Base-by-base conservation (phyloP, 2,888 invertebrate species). In the Bombylius major region DNA sequence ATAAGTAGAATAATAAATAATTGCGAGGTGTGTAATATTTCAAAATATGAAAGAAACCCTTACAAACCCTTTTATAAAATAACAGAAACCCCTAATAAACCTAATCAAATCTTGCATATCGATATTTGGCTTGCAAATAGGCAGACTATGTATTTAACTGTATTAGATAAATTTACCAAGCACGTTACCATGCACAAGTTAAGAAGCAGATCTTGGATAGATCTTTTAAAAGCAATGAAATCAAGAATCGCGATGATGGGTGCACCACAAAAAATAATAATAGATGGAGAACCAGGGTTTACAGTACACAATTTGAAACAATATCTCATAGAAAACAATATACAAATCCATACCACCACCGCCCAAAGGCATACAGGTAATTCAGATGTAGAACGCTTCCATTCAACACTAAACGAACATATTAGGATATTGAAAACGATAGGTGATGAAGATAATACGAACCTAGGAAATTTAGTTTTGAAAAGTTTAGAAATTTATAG, bases 1-100 rank as follows among this genome's bases (percentile, higher is more conserved):
- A 67, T 82, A 80, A 65, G 80, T 73, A 39, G 82, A 82, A 3
- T 36, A 8, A 8, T 36, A 36, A 36, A 36, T 36, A 36, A 23
- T 3, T 23, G 23, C 3, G 23, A 23, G 23, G 23, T 23, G 23
- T 23, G 23, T 23, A 23, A 51, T 36, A 36, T 9, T 8, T 6
- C 50, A 7, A 58, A 55, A 36, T 55, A 53, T 23, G 53, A 55
- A 50, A 12, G 57, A n/a, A 34, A 14, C 32, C 58, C 58, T 6
- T 39, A 50, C 11, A 48, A 55, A 50, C 54, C 1, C 23, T 23
- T 23, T 23, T 23, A 2, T 23, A 23, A 23, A 23, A 23, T 23
- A 23, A 23, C 61, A 1, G 54, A 57, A 46, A 49, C 51, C n/a
- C 39, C 50, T 5, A 14, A 13, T 12, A 47, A 47, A 52, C 47